Base-by-base conservation (phyloP, 2,888 invertebrate genomes). In the Chrysolina oricalcia region DNA sequence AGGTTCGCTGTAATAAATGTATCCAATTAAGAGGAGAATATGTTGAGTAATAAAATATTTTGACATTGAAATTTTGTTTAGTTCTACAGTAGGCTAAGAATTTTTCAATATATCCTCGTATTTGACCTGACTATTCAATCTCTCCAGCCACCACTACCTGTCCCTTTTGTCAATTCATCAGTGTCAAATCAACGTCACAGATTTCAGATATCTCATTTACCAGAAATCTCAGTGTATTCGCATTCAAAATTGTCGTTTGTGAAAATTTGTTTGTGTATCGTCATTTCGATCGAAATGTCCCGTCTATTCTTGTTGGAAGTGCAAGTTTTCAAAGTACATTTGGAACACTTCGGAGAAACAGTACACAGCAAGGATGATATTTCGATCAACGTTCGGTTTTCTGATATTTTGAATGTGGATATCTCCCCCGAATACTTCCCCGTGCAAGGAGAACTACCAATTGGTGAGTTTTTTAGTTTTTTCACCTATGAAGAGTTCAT, bases 261-360 rank as follows among this genome's bases (percentile, higher is more conserved):
- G 63, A 69, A 69, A 72, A 69, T 73, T 62, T 63, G 73, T 73
- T 66, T 62, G 59, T 62, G 65, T 50, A 68, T 65, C 43, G 53
- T 63, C 48, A 23, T 27, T 63, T 66, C 69, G 10, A 66, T 64
- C 90, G 90, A 91, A 88, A 90, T 53, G 53, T 19, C 53, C 21
- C 17, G 90, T 89, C 87, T 92, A 84, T 92, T 90, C 88, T 85
- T 91, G 86, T 79, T 92, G 81, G 92, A 92, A 87, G 89, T 91
- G 86, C 89, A 91, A 83, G 86, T 92, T 82, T 90, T 91, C 85
- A 90, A 89, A 87, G 89, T 92, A 77, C 87, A 73, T 84, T 91
- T 87, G 88, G 87, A 83, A 81, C 85, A 79, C 74, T 84, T n/a
- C 84, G 86, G 35, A 84, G 86, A 77, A 85, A 89, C 76, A 82